Base-by-base conservation (phyloP, 2,113 vertebrate species). In the Prinia subflava region DNA sequence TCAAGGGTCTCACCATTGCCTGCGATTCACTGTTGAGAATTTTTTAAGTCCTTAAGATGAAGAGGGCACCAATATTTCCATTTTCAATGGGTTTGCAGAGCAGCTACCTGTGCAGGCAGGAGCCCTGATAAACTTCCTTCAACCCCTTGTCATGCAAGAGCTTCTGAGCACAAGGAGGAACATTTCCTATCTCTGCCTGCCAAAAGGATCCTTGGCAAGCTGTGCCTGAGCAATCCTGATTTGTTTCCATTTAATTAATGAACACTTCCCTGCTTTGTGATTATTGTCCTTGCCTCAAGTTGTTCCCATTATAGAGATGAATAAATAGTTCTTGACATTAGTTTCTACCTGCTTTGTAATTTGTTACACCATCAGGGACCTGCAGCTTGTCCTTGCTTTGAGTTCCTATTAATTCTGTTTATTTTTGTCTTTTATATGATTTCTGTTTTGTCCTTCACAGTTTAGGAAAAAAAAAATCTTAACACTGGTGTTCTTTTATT, bases 191-290 rank as follows among this genome's bases (percentile, higher is more conserved):
- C 83, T 92, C 47, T 73, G 68, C 86, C 90, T 95, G 92, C 94
- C 95, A 95, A 96, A 74, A 3, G 0, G 47, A 27, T 63, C 89
- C 89, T 95, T 96, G 94, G 95, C 91, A 96, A 90, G 81, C 64
- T 77, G 39, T 83, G 68, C 77, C 86, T 75, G 42, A 84, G 88
- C 81, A 75, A 37, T 75, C 78, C 76, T 71, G 80, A 78, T 78
- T 87, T 87, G 60, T 89, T 91, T 87, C 69, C 89, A 94, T 97
- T 95, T 94, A 94, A 96, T 94, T 89, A 94, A 93, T 88, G 92
- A 83, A 85, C 56, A 35, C 83, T 90, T 89, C 9, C 80, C 73
- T 96, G 59, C 44, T 93, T 81, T 90, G 91, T 93, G 87, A 70
- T 92, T 95, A 82, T 92, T 93, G 91, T 91, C 83, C 80, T 95